A percentile compares a stretch with the other conserved stretches of the same genome.
phyloP scores from a whole-genome alignment of 2,888 invertebrate species.

The Noctua pronuba region DNA sequence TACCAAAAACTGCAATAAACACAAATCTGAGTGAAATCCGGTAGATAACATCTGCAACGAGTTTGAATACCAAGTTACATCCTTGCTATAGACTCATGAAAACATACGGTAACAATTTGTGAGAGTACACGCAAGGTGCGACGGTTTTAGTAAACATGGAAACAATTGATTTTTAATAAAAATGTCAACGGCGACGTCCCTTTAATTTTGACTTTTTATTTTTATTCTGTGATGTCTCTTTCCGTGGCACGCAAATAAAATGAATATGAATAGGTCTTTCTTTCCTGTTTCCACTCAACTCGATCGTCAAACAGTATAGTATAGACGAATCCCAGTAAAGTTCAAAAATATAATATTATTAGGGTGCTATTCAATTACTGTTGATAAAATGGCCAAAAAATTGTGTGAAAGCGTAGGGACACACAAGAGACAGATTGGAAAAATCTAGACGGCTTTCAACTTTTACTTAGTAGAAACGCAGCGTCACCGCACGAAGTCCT shows the following conservation, averaged over 20 bases:
- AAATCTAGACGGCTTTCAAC: neutral
- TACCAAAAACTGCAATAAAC: conserved; percentile 65
- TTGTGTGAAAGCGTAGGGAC: too few species aligned
- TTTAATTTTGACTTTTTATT: too few species aligned
- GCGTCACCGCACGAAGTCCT: neutral
- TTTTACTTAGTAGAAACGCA: neutral
- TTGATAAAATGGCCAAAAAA: too few species aligned
- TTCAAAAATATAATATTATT: neutral
- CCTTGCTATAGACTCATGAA: conserved; percentile 53
- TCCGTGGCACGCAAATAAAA: too few species aligned
- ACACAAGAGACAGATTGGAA: neutral
- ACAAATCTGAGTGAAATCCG: conserved; percentile 70
- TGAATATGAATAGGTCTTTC: too few species aligned
- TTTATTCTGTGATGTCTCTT: too few species aligned
- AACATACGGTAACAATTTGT: conserved; percentile 40
- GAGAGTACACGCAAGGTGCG: neutral
- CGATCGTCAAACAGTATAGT: neutral
- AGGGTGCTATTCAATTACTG: neutral
- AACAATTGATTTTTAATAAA: neutral
- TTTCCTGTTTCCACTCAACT: neutral
- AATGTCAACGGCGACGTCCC: too few species aligned
- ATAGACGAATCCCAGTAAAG: neutral
- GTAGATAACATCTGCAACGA: conserved; percentile 67
- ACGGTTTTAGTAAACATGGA: neutral
- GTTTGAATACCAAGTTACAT: conserved; percentile 66